Evolutionary conservation across 2,113 vertebrate genomes (phyloP).

Genomic region (Pterocles burchelli): DNA sequence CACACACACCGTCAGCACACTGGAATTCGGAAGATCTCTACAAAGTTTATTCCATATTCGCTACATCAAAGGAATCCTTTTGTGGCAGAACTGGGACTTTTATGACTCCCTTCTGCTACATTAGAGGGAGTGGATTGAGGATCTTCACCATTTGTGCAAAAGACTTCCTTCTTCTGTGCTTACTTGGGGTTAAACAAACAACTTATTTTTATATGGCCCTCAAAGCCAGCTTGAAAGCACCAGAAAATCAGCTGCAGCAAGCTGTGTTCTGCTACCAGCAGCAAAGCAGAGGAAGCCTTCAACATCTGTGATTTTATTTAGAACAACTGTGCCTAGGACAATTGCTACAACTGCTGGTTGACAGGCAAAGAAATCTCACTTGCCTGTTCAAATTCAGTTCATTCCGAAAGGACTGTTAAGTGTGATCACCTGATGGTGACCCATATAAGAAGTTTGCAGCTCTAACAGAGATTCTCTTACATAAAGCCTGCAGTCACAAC

Average conservation of each 20-base stretch:
- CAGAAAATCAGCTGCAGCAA: constrained; percentile 2
- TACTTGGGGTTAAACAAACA: constrained; percentile 44
- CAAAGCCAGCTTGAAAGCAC: constrained; percentile 38
- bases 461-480: neutral
- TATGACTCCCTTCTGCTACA: constrained; percentile 13
- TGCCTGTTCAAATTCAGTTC: neutral
- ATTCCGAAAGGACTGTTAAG: neutral
- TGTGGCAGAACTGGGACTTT: constrained; percentile 19
- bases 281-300: neutral
- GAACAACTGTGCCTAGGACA: neutral
- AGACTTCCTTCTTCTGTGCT: constrained; percentile 15
- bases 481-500: neutral
- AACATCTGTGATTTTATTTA: constrained; percentile 40
- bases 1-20: fast-evolving
- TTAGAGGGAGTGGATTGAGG: constrained; percentile 14
- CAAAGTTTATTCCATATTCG: neutral
- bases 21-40: neutral
- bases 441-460: neutral
- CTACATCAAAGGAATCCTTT: constrained; percentile 42
- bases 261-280: constrained; percentile 9
- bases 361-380: neutral
- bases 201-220: constrained; percentile 13
- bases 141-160: neutral
- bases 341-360: neutral
- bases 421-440: neutral